Percentiles rank a stretch among this genome's conserved stretches.
phyloP scores from a whole-genome alignment of 2,888 invertebrate genomes.

The Willowsia nigromaculata region DNA sequence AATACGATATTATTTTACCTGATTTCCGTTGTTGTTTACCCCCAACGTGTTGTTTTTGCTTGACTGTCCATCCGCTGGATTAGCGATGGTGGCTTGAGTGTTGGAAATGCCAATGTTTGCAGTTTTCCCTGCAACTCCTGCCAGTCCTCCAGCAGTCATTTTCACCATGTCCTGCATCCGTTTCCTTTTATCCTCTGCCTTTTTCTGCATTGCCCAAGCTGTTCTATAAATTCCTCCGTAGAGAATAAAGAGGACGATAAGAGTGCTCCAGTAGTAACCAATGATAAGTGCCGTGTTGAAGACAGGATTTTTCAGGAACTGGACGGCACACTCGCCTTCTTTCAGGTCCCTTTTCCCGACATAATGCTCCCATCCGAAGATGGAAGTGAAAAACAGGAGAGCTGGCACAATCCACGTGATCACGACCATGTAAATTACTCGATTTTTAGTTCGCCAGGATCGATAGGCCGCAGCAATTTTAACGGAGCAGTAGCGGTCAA shows the following conservation, averaged over 20 bases:
- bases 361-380: slow-evolving; percentile 99
- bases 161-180: slow-evolving; percentile 98
- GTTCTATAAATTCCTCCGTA: slow-evolving; percentile 99
- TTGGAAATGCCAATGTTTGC: slow-evolving; percentile 91
- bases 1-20: slow-evolving; percentile 64
- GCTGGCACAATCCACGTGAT: slow-evolving; percentile 98
- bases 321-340: slow-evolving; percentile 93
- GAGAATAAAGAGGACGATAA: slow-evolving; percentile 95
- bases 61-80: slow-evolving; percentile 80
- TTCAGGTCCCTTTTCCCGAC: slow-evolving; percentile 93
- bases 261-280: slow-evolving; percentile 98
- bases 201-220: slow-evolving; percentile 98
- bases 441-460: slow-evolving; percentile 96
- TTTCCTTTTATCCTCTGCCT: slow-evolving; percentile 96
- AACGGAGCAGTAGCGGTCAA: slow-evolving; percentile 98
- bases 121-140: slow-evolving; percentile 82
- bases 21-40: slow-evolving; percentile 77
- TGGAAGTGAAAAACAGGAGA: slow-evolving; percentile 96
- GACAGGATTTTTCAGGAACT: slow-evolving; percentile 97
- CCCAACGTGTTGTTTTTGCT: slow-evolving; percentile 74
- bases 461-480: slow-evolving; percentile 98
- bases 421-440: slow-evolving; percentile 95
- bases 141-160: slow-evolving; percentile 92
- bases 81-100: slow-evolving; percentile 87
- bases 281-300: slow-evolving; percentile 98